Conservation (phyloP, 2,797 vertebrate species). For the Diceros bicornis region DNA sequence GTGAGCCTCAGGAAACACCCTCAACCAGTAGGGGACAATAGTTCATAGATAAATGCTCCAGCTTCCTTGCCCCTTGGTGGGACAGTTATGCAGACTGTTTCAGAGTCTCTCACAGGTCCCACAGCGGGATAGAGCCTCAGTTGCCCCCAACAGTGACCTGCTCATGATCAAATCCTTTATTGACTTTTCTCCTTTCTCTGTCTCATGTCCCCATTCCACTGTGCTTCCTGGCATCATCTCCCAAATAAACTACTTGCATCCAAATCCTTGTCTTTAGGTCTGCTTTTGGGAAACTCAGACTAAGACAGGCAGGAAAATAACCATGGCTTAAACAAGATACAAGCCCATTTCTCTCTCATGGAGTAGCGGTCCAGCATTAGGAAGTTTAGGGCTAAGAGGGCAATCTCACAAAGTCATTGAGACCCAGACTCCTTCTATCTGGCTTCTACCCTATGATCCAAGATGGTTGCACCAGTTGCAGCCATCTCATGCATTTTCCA, state of each 20-base stretch:
- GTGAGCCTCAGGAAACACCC: neutral
- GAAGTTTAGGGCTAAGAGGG: neutral
- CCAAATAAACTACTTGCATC: neutral
- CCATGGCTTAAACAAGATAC: neutral
- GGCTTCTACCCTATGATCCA: neutral
- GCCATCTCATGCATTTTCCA: neutral
- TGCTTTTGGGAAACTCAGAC: conserved; percentile 32
- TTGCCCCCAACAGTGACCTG: neutral
- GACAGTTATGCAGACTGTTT: neutral
- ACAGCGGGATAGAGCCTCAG: neutral
- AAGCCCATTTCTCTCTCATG: neutral
- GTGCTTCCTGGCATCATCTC: neutral
- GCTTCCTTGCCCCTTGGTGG: neutral
- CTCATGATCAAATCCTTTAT: neutral
- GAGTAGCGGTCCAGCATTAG: neutral
- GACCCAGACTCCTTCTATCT: neutral
- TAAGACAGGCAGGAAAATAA: neutral
- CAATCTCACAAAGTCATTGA: neutral
- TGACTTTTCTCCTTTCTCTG: neutral
- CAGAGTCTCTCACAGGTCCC: neutral
- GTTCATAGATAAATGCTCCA: neutral
- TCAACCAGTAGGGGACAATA: neutral
- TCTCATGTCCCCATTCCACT: neutral
- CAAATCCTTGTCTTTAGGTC: neutral
- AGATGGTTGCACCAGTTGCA: neutral